phyloP scores from a whole-genome alignment of 1,140 invertebrate species.

The Triops cancriformis region DNA sequence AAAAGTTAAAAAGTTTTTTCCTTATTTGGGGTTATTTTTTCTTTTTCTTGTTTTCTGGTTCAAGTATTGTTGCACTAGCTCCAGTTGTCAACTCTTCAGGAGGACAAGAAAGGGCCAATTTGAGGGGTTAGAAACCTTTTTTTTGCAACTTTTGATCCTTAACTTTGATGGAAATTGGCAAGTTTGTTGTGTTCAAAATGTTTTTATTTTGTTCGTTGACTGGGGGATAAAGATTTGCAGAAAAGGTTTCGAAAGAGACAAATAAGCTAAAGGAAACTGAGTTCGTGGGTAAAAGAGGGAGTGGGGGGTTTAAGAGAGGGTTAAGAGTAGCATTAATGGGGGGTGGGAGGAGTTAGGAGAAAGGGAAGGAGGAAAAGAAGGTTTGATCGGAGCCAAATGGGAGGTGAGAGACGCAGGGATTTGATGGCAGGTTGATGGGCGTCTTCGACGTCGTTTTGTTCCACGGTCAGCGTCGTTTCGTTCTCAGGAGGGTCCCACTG shows the following conservation, averaged over 20 bases:
- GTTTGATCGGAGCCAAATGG: constrained; percentile 8
- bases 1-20: no score
- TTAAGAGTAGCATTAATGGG: constrained; percentile 6
- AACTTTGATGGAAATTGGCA: neutral
- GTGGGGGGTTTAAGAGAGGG: neutral
- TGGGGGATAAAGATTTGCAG: neutral
- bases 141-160: neutral
- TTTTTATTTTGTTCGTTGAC: no score
- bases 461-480: constrained; percentile 11
- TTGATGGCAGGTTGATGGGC: constrained; percentile 8
- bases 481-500: constrained; percentile 12
- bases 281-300: neutral
- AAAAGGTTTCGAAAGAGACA: neutral
- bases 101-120: neutral
- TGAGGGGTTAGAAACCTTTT: neutral
- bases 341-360: neutral
- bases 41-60: neutral
- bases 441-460: constrained; percentile 4
- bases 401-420: constrained; percentile 8
- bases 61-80: neutral
- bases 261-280: neutral
- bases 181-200: neutral
- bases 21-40: no score
- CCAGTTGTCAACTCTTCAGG: neutral
- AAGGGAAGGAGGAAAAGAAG: neutral